Evolutionary conservation across 1,140 invertebrate species (phyloP).

Genomic region (Conopomorpha cramerella): DNA sequence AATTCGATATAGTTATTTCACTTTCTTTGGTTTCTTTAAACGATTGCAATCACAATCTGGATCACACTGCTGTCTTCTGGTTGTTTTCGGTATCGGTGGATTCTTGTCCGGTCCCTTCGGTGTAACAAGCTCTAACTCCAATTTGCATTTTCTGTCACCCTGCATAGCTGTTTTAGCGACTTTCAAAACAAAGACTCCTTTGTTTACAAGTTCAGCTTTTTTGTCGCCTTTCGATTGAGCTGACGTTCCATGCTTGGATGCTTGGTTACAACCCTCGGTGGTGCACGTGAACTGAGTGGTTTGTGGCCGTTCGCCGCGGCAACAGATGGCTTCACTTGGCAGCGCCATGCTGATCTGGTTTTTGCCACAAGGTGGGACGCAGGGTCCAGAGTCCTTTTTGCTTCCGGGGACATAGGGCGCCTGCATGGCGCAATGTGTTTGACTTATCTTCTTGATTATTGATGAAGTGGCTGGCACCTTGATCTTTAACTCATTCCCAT

Average conservation of each 20-base stretch:
- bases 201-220: conserved; percentile 16
- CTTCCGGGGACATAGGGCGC: conserved; percentile 19
- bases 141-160: conserved; percentile 41
- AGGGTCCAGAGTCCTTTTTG: conserved; percentile 14
- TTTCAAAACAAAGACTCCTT: conserved; percentile 42
- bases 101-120: conserved; percentile 39
- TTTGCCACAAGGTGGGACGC: conserved; percentile 38
- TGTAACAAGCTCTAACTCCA: conserved; percentile 40
- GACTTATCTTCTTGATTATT: conserved; percentile 50
- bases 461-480: conserved; percentile 38
- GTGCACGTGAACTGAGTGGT: conserved; percentile 45
- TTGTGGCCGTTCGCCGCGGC: conserved; percentile 22
- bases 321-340: conserved; percentile 32
- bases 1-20: no score
- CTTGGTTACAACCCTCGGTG: conserved; percentile 38
- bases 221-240: conserved; percentile 23
- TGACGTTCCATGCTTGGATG: conserved; percentile 29
- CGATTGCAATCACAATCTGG: conserved; percentile 38
- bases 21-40: no score
- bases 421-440: conserved; percentile 42
- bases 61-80: conserved; percentile 31
- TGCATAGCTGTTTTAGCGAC: conserved; percentile 45
- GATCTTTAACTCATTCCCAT: conserved; percentile 45
- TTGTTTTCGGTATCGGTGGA: conserved; percentile 23
- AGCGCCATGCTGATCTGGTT: conserved; percentile 42